Evolutionary conservation across 2,113 vertebrate species (phyloP).

Genomic region (Mustelus asterias): DNA sequence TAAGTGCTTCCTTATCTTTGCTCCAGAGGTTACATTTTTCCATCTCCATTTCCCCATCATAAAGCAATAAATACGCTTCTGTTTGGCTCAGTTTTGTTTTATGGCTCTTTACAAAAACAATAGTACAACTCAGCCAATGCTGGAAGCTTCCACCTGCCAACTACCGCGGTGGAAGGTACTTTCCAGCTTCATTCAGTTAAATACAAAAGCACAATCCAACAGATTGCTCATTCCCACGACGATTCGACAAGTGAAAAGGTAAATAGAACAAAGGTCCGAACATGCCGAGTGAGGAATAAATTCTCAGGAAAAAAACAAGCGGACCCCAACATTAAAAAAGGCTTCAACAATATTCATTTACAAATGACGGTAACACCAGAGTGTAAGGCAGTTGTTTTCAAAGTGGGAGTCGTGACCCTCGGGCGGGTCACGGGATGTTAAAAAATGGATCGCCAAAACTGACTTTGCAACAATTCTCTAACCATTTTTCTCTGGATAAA

Average conservation of each 20-base stretch:
- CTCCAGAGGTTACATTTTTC: not conserved
- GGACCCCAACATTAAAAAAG: not conserved
- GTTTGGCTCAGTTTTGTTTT: not conserved
- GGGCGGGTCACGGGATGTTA: too few relatives aligned
- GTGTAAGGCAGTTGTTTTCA: too few relatives aligned
- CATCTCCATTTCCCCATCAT: not conserved
- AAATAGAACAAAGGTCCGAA: not conserved
- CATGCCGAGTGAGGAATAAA: not conserved
- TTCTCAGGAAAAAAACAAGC: not conserved
- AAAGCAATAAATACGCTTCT: not conserved
- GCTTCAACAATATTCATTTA: not conserved
- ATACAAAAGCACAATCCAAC: not conserved
- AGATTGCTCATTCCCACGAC: not conserved
- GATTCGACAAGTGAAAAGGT: not conserved
- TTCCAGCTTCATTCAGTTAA: not conserved
- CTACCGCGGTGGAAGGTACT: not conserved
- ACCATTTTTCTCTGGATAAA: too few relatives aligned
- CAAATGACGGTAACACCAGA: not conserved
- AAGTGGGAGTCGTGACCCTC: too few relatives aligned
- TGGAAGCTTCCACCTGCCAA: not conserved
- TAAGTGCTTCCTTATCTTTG: not conserved
- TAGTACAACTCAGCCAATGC: not conserved
- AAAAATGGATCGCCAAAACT: too few relatives aligned
- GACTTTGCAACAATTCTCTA: too few relatives aligned
- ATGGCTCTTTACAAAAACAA: conserved; percentile 6